Evolutionary conservation across 2,888 invertebrate species (phyloP).

Genomic region (Notodonta dromedarius): DNA sequence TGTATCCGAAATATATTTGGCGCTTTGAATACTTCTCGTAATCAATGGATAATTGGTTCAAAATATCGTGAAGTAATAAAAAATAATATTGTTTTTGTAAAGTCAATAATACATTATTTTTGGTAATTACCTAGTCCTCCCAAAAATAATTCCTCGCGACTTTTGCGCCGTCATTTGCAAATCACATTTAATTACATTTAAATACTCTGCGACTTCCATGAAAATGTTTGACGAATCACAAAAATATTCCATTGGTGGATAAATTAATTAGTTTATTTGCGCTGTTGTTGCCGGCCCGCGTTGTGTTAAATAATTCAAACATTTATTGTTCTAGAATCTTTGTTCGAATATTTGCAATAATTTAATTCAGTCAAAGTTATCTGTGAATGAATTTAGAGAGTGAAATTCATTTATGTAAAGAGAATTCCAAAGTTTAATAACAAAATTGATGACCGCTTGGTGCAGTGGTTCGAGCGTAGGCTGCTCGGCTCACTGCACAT

Average conservation of each 20-base stretch:
- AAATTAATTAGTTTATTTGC: slow-evolving; percentile 41
- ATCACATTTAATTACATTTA: slow-evolving; percentile 44
- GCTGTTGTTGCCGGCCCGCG: slow-evolving; percentile 5
- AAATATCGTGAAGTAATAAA: no score
- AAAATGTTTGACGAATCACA: slow-evolving; percentile 42
- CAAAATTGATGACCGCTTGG: no score
- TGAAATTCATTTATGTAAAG: not conserved
- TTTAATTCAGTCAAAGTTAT: slow-evolving; percentile 9
- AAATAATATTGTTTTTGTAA: no score
- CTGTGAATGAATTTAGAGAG: not conserved
- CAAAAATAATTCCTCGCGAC: slow-evolving; percentile 16
- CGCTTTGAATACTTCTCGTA: no score
- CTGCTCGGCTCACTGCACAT: no score
- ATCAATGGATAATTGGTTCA: no score
- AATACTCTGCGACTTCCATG: slow-evolving; percentile 33
- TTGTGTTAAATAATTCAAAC: slow-evolving; percentile 16
- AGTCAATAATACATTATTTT: no score
- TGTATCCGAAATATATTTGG: no score
- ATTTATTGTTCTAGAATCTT: slow-evolving; percentile 11
- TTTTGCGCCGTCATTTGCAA: slow-evolving; percentile 34
- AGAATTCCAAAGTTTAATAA: no score
- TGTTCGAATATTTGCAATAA: slow-evolving; percentile 12
- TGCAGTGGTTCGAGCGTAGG: no score
- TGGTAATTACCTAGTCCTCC: not conserved
- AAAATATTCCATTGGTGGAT: slow-evolving; percentile 33